These are phyloP conservation scores for Euschistus heros DNA, from an alignment of 1,140 invertebrate genomes.

Conservation along the genomic window DNA sequence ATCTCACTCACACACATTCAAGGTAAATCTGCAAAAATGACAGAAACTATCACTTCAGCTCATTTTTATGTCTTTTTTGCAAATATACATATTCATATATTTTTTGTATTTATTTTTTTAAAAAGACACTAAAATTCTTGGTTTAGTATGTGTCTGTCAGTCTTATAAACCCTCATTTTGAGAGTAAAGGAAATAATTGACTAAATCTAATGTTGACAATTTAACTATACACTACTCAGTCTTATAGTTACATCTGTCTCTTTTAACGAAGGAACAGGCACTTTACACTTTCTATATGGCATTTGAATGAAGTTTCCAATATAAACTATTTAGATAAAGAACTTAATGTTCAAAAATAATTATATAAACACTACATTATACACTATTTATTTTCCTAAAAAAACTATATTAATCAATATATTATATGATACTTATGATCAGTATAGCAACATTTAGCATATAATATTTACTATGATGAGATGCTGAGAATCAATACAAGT, in stretches of 20 bases:
- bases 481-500: too few relatives aligned
- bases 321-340: too few relatives aligned
- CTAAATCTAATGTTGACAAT: constrained; percentile 18
- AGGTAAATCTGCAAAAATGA: not conserved
- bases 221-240: constrained; percentile 23
- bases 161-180: constrained; percentile 18
- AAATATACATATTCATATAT: not conserved
- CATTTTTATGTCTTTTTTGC: not conserved
- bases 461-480: too few relatives aligned
- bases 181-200: constrained; percentile 18
- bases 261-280: constrained; percentile 19
- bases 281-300: not conserved
- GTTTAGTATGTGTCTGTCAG: constrained; percentile 12
- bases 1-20: not conserved
- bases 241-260: constrained; percentile 23
- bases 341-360: too few relatives aligned
- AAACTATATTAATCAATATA: too few relatives aligned
- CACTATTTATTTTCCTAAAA: too few relatives aligned
- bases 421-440: too few relatives aligned
- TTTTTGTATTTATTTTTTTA: not conserved
- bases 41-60: not conserved
- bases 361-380: too few relatives aligned
- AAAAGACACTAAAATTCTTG: not conserved
- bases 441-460: too few relatives aligned
- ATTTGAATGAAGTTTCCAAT: not conserved